Percentiles rank a stretch among this genome's conserved stretches.
Evolutionary conservation across 2,888 invertebrate species (phyloP).

Genomic region (Phyto melanocephala): DNA sequence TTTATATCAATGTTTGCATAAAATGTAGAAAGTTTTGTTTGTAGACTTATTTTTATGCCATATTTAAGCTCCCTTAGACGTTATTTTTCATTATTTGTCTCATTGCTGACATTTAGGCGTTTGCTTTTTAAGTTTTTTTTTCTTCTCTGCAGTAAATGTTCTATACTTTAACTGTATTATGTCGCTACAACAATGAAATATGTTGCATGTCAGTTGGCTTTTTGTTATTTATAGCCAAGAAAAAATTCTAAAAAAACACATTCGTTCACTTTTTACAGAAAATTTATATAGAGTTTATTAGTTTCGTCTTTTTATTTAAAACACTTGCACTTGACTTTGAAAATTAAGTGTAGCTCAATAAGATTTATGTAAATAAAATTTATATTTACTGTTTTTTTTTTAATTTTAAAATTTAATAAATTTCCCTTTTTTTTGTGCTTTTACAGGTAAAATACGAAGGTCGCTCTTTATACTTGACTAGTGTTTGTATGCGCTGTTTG

Average conservation of each 20-base stretch:
- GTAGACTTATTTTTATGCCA: background rate
- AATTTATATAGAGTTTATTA: background rate
- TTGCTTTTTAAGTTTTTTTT: constrained; percentile 3
- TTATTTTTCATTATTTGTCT: constrained; percentile 70
- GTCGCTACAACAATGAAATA: constrained; percentile 11
- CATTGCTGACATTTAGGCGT: constrained; percentile 64
- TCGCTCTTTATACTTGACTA: constrained; percentile 92
- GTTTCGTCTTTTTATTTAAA: constrained; percentile 2
- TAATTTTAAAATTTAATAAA: constrained; percentile 1
- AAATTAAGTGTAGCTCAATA: constrained; percentile 2
- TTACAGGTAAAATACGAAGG: constrained; percentile 93
- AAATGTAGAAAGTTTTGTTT: constrained; percentile 67
- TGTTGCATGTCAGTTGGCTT: constrained; percentile 45
- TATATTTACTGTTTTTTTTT: too few species aligned
- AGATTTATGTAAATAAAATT: too few species aligned
- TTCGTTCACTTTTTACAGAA: background rate
- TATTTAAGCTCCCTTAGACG: constrained; percentile 63
- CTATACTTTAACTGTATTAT: constrained; percentile 16
- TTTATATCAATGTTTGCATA: background rate
- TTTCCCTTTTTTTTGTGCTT: constrained; percentile 65
- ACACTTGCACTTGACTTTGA: constrained; percentile 47
- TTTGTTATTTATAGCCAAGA: background rate
- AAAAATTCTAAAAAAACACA: background rate
- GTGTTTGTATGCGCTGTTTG: constrained; percentile 96
- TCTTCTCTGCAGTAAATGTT: constrained; percentile 17